A percentile compares a stretch with the other conserved stretches of the same genome.
These are phyloP conservation scores for Mandrillus leucophaeus DNA, from an alignment of 2,113 vertebrate species.

Conservation along the genomic window DNA sequence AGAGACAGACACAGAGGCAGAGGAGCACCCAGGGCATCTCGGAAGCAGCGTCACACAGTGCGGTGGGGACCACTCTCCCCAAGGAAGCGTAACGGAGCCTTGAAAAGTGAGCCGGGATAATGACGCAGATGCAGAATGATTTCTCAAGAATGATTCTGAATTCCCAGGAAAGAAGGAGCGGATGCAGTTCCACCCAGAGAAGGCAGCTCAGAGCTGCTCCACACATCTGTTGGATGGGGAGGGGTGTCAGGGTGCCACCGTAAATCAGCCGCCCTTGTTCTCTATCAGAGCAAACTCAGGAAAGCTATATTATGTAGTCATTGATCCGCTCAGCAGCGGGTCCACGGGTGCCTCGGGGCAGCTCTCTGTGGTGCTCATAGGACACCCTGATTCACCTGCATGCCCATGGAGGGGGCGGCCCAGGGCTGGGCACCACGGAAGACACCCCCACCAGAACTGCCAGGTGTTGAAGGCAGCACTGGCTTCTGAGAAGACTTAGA, in stretches of 20 bases:
- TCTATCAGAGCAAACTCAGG: background rate
- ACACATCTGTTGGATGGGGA: too few relatives aligned
- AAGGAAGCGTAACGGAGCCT: background rate
- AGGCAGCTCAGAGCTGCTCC: too few relatives aligned
- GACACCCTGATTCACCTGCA: background rate
- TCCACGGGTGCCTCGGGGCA: rapidly evolving
- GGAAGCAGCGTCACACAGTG: too few relatives aligned
- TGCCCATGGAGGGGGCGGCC: background rate
- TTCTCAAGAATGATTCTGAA: background rate
- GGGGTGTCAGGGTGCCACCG: background rate
- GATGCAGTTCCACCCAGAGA: background rate
- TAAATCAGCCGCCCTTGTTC: background rate
- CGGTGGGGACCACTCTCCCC: too few relatives aligned
- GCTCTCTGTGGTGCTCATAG: background rate
- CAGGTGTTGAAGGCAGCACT: background rate
- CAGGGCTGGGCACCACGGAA: background rate
- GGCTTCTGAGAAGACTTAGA: background rate
- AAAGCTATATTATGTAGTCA: background rate
- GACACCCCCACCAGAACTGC: too few relatives aligned
- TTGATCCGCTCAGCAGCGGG: background rate
- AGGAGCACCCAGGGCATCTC: background rate
- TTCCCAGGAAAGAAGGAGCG: background rate
- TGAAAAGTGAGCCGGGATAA: background rate
- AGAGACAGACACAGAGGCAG: background rate
- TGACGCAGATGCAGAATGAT: background rate